Evolutionary conservation across 2,113 vertebrate species (phyloP).

Genomic region (Mesembrinibis cayennensis): DNA sequence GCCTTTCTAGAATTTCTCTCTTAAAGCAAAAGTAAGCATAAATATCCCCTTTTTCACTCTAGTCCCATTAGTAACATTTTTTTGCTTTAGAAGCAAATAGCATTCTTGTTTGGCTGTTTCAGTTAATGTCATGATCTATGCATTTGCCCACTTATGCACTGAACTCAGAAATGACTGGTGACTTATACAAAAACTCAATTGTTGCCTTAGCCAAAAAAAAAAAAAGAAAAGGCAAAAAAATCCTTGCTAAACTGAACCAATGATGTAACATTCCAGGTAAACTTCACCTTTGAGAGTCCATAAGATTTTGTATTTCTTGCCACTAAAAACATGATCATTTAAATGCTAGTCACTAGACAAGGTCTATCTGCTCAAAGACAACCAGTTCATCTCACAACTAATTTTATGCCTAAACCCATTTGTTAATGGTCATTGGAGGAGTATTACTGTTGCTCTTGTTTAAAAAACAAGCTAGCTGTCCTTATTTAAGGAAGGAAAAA

Average conservation of each 20-base stretch:
- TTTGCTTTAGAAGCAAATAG: background rate
- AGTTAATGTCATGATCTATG: background rate
- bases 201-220: background rate
- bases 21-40: background rate
- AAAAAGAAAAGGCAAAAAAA: background rate
- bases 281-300: background rate
- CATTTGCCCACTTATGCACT: background rate
- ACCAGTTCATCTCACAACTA: background rate
- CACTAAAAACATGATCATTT: background rate
- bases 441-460: background rate
- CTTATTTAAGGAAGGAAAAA: background rate
- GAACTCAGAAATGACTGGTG: background rate
- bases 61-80: background rate
- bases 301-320: background rate
- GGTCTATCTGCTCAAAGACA: fast-evolving
- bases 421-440: background rate
- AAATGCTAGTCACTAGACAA: background rate
- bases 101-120: background rate
- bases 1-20: background rate
- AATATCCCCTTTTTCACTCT: background rate
- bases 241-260: background rate
- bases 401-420: background rate
- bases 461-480: background rate
- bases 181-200: background rate
- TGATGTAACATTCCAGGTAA: background rate